Conservation (phyloP, 2,888 invertebrate species). For the Ectemnius continuus region DNA sequence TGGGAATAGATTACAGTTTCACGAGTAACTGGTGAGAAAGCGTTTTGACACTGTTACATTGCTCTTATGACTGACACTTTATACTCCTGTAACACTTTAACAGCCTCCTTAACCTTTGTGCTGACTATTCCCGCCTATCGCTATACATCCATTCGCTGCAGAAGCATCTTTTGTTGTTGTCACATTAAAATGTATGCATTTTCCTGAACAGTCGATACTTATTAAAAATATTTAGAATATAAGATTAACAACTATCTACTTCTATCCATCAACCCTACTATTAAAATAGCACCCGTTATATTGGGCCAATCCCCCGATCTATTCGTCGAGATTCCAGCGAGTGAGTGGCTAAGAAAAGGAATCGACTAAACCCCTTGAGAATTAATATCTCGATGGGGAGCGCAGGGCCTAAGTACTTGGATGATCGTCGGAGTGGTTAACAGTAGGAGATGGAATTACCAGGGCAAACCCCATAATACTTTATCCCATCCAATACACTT, state of each 20-base stretch:
- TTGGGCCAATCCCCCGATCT: slow-evolving; percentile 19
- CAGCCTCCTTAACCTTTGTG: too few relatives aligned
- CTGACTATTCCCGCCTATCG: too few relatives aligned
- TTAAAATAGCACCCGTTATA: slow-evolving; percentile 34
- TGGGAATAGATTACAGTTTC: neutral
- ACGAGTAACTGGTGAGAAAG: slow-evolving; percentile 3
- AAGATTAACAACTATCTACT: too few relatives aligned
- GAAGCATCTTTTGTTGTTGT: too few relatives aligned
- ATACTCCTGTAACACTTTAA: too few relatives aligned
- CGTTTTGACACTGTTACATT: neutral
- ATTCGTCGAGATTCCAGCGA: slow-evolving; percentile 34
- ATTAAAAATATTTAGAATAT: too few relatives aligned
- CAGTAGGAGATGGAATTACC: slow-evolving; percentile 39
- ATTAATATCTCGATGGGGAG: slow-evolving; percentile 47
- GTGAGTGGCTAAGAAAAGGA: slow-evolving; percentile 44
- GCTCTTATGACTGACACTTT: too few relatives aligned
- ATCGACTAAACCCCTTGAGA: slow-evolving; percentile 49
- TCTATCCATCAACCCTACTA: neutral
- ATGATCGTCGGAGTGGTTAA: slow-evolving; percentile 46
- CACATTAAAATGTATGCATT: too few relatives aligned
- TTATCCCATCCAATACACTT: neutral
- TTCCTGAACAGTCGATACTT: too few relatives aligned
- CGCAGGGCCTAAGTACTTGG: slow-evolving; percentile 46
- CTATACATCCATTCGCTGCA: too few relatives aligned
- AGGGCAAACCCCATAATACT: neutral